Evolutionary conservation across 2,113 vertebrate species (phyloP), one percentile per base, ranked within the genome.

Genomic region (Zapornia atra): DNA sequence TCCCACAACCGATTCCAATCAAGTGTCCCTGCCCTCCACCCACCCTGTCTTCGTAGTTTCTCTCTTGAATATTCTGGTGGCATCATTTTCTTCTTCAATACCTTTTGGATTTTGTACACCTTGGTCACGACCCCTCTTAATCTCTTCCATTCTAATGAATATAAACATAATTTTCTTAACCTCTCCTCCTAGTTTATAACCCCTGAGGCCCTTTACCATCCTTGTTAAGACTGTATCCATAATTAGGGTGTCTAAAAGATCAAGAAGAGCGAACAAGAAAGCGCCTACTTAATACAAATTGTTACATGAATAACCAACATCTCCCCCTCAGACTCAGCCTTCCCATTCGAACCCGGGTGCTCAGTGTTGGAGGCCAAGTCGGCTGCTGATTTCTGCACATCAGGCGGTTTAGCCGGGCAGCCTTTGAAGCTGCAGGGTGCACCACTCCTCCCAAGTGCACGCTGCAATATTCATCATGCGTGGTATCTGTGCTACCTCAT

Each of bases 161-260:
- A 93, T 56, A 96, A 96, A 96, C 83, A 88, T 82, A 76, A 94
- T 76, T 96, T 96, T 73, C 84, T 68, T 96, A 96, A 95, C 94
- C 91, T 91, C 18, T 13, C 48, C 65, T 84, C 86, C 88, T 75
- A 90, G 82, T 87, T 94, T 73, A 85, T 87, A 96, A 96, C 96
- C 93, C 88, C 57, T 34, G 63, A 92, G 82, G 88, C 76, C 77
- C 70, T 94, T 93, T 82, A 86, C 66, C 83, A 83, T 76, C 71
- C 91, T 96, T 94, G 90, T 96, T 87, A 94, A 90, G 63, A 61
- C 82, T 63, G 86, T 22, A 89, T 90, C 90, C 86, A 56, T 92
- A 96, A 96, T 95, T 85, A 92, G 31, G 57, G 22, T 66, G 60
- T 72, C 83, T 68, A 75, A 71, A 78, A 63, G 54, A 96, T 94